These are phyloP conservation scores for Drosophila lini DNA, from an alignment of 1,140 invertebrate genomes.

Conservation along the genomic window DNA sequence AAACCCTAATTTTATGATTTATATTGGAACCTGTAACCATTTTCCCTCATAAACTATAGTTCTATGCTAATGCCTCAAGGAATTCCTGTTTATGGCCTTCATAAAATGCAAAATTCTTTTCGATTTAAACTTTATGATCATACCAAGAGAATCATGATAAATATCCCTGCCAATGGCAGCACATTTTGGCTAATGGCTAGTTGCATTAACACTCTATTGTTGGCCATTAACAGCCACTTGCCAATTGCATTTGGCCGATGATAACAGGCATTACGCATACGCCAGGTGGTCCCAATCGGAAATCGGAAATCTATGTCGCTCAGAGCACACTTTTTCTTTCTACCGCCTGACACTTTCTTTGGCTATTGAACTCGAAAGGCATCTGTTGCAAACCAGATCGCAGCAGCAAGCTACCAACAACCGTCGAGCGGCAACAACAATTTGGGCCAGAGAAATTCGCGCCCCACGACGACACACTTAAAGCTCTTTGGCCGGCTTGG, in stretches of 20 bases:
- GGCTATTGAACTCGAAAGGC: slow-evolving; percentile 79
- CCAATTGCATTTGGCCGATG: slow-evolving; percentile 47
- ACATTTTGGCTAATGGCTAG: slow-evolving; percentile 27
- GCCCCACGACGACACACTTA: slow-evolving; percentile 77
- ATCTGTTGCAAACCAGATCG: slow-evolving; percentile 74
- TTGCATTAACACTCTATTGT: slow-evolving; percentile 52
- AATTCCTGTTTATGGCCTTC: not conserved
- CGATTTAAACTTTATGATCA: slow-evolving; percentile 11
- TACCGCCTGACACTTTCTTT: slow-evolving; percentile 75
- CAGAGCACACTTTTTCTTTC: slow-evolving; percentile 75
- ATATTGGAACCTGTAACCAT: not conserved
- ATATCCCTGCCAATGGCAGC: slow-evolving; percentile 9
- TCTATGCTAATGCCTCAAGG: not conserved
- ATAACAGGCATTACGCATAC: slow-evolving; percentile 75
- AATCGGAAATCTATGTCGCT: slow-evolving; percentile 56
- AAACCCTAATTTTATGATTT: not conserved
- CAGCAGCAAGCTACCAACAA: slow-evolving; percentile 4
- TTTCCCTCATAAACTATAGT: not conserved
- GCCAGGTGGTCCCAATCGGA: slow-evolving; percentile 28
- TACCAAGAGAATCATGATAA: not conserved
- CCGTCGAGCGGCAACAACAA: slow-evolving; percentile 51
- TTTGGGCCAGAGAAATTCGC: slow-evolving; percentile 82
- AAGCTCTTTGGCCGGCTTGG: slow-evolving; percentile 7
- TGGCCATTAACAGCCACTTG: slow-evolving; percentile 55
- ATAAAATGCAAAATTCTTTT: slow-evolving; percentile 6